Evolutionary conservation across 2,888 invertebrate species (phyloP), one percentile per base, ranked within the genome.

Genomic region (Chrysolina oricalcia): DNA sequence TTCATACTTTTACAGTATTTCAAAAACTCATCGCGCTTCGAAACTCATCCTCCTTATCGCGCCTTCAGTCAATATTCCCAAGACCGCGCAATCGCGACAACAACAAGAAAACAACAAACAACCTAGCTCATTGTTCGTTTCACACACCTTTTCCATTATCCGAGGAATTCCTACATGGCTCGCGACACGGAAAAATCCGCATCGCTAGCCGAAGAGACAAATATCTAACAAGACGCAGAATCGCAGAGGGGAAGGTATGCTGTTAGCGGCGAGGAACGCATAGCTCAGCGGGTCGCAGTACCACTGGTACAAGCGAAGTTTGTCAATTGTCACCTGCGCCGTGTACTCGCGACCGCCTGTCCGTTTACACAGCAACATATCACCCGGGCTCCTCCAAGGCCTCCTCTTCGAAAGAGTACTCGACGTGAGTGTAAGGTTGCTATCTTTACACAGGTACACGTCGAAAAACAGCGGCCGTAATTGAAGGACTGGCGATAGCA

Each of bases 241-340:
- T 85, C 85, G 86, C 85, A 84, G 81, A 85, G 83, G 83, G 85
- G 85, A 86, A 85, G 85, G 86, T 84, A 84, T 84, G 86, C 79
- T 86, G 87, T 87, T 83, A 83, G 83, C 85, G 78, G 86, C 86
- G 84, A 85, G 86, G 85, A 87, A 85, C 84, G 86, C 87, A 88
- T 87, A 87, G 85, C 87, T 87, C 87, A 87, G 87, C 86, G 83
- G 87, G 87, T 87, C 85, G 86, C n/a, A n/a, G n/a, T n/a, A n/a
- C n/a, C n/a, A n/a, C 86, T 83, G 85, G 85, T 86, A 87, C 86
- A 85, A 85, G 85, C 85, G 82, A 86, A 85, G 86, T 88, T 87
- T 88, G 88, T 88, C 88, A 87, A 88, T 88, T 88, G 88, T 88
- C 88, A 87, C 88, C 87, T 86, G 85, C 83, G 81, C 83, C 84